These are phyloP conservation scores for Diglossa cyanea DNA, from an alignment of 2,797 vertebrate genomes.

Conservation along the genomic window DNA sequence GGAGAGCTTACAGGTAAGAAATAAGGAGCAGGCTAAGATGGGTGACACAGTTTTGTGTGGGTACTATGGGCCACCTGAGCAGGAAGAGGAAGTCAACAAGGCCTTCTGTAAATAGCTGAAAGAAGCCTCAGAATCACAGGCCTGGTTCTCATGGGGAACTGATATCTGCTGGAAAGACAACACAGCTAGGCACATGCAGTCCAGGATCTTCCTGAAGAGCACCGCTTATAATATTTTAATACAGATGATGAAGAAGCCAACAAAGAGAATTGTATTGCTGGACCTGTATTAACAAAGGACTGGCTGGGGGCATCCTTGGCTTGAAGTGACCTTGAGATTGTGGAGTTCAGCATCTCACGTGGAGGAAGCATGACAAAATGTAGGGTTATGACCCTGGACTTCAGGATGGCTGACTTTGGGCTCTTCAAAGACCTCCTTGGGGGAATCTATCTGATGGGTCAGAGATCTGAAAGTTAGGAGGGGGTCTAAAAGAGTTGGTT, in stretches of 20 bases:
- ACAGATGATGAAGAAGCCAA: not conserved
- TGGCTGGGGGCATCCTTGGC: not conserved
- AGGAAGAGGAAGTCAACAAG: not conserved
- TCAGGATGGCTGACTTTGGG: not conserved
- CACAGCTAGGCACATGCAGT: no score
- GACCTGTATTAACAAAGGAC: not conserved
- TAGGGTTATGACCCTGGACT: not conserved
- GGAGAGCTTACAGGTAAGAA: not conserved
- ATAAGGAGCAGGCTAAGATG: not conserved
- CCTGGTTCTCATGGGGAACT: not conserved
- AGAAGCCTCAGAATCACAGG: not conserved
- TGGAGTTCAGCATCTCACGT: not conserved
- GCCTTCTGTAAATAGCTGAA: not conserved
- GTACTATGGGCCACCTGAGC: not conserved
- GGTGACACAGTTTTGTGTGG: not conserved
- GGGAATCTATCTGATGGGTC: not conserved
- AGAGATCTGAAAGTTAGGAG: not conserved
- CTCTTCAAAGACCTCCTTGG: not conserved
- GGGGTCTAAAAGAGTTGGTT: accelerated
- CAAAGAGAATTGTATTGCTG: not conserved
- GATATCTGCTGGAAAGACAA: not conserved
- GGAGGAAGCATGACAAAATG: not conserved
- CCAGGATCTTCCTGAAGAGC: not conserved
- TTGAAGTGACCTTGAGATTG: not conserved
- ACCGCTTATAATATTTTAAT: not conserved